Percentiles rank a stretch among this genome's conserved stretches.
Conservation (phyloP, 2,888 invertebrate species). For the Orthosia cruda region DNA sequence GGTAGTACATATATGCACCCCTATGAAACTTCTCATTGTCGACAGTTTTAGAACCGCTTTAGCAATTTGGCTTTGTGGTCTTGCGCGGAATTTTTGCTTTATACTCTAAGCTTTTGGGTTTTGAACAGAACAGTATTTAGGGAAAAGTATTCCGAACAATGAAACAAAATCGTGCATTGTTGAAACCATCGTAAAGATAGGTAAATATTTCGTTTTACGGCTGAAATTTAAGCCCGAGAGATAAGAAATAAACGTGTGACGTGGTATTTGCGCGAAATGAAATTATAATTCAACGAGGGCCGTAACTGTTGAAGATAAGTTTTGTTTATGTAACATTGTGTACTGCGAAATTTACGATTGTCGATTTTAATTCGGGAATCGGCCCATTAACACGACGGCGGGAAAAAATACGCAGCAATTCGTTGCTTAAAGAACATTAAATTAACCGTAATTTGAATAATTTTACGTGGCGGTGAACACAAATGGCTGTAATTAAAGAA, state of each 20-base stretch:
- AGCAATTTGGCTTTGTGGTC: constrained; percentile 82
- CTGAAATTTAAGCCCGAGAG: constrained; percentile 61
- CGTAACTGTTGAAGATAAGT: constrained; percentile 84
- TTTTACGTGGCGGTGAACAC: constrained; percentile 88
- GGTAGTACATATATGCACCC: constrained; percentile 69
- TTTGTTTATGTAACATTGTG: constrained; percentile 85
- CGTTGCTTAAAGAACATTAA: constrained; percentile 87
- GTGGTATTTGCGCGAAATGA: constrained; percentile 72
- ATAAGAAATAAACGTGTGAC: constrained; percentile 72
- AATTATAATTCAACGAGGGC: constrained; percentile 78
- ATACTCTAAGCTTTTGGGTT: constrained; percentile 51
- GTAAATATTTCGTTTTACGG: constrained; percentile 64
- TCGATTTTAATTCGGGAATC: constrained; percentile 86
- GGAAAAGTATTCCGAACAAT: constrained; percentile 36
- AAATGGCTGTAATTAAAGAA: constrained; percentile 87
- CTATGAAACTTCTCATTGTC: constrained; percentile 74
- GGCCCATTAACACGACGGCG: constrained; percentile 84
- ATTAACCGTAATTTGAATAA: constrained; percentile 88
- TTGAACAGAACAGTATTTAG: constrained; percentile 30
- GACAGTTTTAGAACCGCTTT: constrained; percentile 76
- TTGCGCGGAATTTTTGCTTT: constrained; percentile 79
- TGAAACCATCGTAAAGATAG: constrained; percentile 65
- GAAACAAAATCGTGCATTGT: constrained; percentile 56
- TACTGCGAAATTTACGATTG: constrained; percentile 82
- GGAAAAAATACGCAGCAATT: constrained; percentile 86